Conservation (phyloP, 2,113 vertebrate species). For the Micronisus gabar region DNA sequence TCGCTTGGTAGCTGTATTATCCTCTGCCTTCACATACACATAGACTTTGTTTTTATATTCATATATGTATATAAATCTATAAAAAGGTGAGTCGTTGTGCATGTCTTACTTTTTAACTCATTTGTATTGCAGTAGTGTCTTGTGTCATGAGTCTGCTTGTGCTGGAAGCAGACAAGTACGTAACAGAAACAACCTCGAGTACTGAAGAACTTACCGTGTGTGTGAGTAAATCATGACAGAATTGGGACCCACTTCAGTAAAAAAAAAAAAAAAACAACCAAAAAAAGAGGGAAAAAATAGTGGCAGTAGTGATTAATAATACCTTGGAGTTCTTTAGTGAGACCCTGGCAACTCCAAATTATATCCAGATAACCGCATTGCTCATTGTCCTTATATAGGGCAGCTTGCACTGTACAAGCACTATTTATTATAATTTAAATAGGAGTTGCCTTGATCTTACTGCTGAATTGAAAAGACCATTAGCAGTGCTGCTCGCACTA, state of each 20-base stretch:
- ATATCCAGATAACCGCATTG: constrained; percentile 4
- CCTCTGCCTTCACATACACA: not conserved
- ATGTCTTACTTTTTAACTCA: not conserved
- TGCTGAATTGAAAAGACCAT: constrained; percentile 52
- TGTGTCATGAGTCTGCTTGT: not conserved
- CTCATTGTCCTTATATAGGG: constrained; percentile 36
- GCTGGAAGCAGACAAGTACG: not conserved
- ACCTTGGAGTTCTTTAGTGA: constrained; percentile 20
- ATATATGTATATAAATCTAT: not conserved
- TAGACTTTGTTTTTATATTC: not conserved
- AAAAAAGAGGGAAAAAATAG: not conserved
- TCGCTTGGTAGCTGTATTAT: not conserved
- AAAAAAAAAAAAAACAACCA: not conserved
- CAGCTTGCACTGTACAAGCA: not conserved
- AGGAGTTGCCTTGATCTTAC: constrained; percentile 65
- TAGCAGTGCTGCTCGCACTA: constrained; percentile 30
- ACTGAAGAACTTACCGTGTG: not conserved
- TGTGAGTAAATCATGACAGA: not conserved
- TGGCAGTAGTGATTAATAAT: constrained; percentile 12
- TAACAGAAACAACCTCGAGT: not conserved
- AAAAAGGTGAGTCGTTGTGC: not conserved
- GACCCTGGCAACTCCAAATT: constrained; percentile 34
- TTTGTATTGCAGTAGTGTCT: not conserved
- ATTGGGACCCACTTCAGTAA: not conserved
- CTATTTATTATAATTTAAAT: constrained; percentile 63